Percentiles rank a stretch among this genome's conserved stretches.
Evolutionary conservation across 2,888 invertebrate species (phyloP).

Genomic region (Carterocephalus palaemon): DNA sequence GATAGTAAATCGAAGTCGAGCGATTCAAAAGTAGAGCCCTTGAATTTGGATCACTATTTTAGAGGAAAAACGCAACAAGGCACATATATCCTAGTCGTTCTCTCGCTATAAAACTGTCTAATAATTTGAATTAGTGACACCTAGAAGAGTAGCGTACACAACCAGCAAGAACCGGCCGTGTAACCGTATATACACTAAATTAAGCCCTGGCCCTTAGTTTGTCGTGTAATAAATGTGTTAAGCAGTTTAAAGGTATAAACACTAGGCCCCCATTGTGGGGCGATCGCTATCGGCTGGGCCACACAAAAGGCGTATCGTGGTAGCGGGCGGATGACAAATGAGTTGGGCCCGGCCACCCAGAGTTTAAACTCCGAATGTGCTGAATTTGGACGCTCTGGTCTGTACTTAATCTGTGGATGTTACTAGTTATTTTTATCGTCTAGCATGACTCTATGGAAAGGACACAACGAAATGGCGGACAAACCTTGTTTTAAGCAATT

Average conservation of each 20-base stretch:
- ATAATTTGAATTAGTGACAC: no score
- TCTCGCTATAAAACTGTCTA: no score
- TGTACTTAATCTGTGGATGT: slow-evolving; percentile 5
- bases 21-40: no score
- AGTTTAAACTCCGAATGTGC: slow-evolving; percentile 32
- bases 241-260: slow-evolving; percentile 64
- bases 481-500: no score
- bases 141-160: no score
- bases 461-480: no score
- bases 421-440: no score
- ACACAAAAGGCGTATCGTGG: slow-evolving; percentile 67
- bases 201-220: slow-evolving; percentile 34
- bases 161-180: neutral
- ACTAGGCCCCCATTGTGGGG: slow-evolving; percentile 59
- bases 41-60: no score
- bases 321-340: slow-evolving; percentile 68
- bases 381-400: slow-evolving; percentile 19
- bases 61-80: no score
- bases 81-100: no score
- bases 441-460: no score
- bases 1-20: no score
- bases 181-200: slow-evolving; percentile 44
- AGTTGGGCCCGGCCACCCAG: slow-evolving; percentile 58
- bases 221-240: slow-evolving; percentile 64
- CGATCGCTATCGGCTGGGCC: slow-evolving; percentile 47